Percentiles rank a stretch among this genome's conserved stretches.
Conservation (phyloP, 1,140 invertebrate genomes). For the Magallana angulata region DNA sequence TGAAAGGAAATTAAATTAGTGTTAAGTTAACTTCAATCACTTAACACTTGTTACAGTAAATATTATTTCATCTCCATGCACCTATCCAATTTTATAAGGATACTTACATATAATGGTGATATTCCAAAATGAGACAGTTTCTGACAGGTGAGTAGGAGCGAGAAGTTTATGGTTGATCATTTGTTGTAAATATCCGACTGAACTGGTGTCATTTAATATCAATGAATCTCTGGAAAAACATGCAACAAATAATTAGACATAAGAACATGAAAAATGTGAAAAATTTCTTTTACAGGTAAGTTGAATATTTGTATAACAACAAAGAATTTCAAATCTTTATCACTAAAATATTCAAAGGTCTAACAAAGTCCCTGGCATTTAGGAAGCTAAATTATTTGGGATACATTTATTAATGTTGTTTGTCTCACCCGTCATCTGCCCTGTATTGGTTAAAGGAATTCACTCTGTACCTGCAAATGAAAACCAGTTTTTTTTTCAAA, state of each 20-base stretch:
- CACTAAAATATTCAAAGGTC: too few species aligned
- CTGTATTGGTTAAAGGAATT: background rate
- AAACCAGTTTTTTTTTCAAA: background rate
- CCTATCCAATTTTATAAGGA: too few species aligned
- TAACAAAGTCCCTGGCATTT: too few species aligned
- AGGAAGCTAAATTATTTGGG: too few species aligned
- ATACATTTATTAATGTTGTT: background rate
- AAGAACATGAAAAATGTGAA: too few species aligned
- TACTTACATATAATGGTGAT: slow-evolving; percentile 24
- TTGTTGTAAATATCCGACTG: background rate
- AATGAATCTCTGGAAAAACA: background rate
- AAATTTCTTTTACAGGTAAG: too few species aligned
- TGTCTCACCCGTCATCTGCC: background rate
- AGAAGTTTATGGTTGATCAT: slow-evolving; percentile 29
- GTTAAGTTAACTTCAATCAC: too few species aligned
- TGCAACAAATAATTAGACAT: too few species aligned
- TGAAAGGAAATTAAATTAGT: slow-evolving; percentile 55
- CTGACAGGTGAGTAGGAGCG: background rate
- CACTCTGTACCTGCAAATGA: background rate
- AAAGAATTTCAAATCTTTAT: too few species aligned
- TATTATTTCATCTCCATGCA: too few species aligned
- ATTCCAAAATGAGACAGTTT: slow-evolving; percentile 30
- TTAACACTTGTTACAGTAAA: too few species aligned
- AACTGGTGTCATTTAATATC: background rate
- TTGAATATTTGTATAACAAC: too few species aligned